phyloP scores from a whole-genome alignment of 1,140 invertebrate genomes.

The Conus ventricosus region DNA sequence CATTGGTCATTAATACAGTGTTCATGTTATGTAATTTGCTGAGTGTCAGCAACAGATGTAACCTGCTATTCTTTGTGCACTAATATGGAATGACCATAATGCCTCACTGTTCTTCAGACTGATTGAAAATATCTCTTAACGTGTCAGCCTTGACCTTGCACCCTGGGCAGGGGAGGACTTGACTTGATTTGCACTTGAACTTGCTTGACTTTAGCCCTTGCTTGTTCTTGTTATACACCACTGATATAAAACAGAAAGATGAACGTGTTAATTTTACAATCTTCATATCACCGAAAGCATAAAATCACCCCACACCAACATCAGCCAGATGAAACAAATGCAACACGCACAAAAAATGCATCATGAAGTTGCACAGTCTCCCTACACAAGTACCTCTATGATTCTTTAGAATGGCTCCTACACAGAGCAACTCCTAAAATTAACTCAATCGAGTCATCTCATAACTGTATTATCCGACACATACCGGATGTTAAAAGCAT shows the following conservation, averaged over 20 bases:
- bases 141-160: conserved; percentile 11
- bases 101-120: background rate
- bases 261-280: conserved; percentile 5
- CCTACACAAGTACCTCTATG: no score
- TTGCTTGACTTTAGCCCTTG: conserved; percentile 28
- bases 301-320: background rate
- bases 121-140: background rate
- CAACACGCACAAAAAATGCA: background rate
- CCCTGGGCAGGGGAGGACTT: conserved; percentile 6
- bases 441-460: no score
- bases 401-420: background rate
- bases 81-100: background rate
- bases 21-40: no score
- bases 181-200: conserved; percentile 28
- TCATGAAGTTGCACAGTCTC: background rate
- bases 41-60: no score
- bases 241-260: conserved; percentile 36
- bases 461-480: no score
- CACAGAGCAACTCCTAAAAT: no score
- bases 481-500: no score
- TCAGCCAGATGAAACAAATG: background rate
- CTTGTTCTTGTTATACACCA: conserved; percentile 31
- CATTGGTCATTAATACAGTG: no score
- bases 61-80: background rate
- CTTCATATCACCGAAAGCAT: background rate